A percentile compares a stretch with the other conserved stretches of the same genome.
Conservation (phyloP, 2,888 invertebrate genomes). For the Blastobasis adustella region DNA sequence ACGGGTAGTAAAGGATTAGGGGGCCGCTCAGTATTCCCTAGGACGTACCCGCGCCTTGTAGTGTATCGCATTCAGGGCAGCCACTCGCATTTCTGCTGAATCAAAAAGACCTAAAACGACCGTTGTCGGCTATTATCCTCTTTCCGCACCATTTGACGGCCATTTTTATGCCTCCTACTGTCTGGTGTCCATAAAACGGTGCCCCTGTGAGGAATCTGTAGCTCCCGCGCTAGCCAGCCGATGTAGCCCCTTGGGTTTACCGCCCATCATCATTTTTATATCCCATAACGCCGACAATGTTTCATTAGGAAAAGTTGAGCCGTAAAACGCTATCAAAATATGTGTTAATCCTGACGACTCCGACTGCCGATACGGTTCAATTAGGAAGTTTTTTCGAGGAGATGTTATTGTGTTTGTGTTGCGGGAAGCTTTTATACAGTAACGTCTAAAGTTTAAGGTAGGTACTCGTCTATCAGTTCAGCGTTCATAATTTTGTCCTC, state of each 20-base stretch:
- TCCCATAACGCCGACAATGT: constrained; percentile 25
- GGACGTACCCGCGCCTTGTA: too few species aligned
- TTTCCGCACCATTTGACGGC: constrained; percentile 15
- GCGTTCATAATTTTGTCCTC: too few species aligned
- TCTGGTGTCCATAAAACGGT: constrained; percentile 16
- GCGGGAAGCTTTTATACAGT: too few species aligned
- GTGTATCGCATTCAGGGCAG: too few species aligned
- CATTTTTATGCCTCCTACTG: constrained; percentile 13
- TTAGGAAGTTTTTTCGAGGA: too few species aligned
- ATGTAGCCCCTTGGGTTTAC: constrained; percentile 21
- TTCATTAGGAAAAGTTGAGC: constrained; percentile 29
- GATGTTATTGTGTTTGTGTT: too few species aligned
- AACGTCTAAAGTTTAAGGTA: too few species aligned
- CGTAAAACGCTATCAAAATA: constrained; percentile 4
- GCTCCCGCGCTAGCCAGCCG: constrained; percentile 18
- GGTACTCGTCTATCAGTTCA: too few species aligned
- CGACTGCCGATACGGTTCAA: too few species aligned
- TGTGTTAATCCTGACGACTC: neutral
- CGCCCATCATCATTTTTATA: constrained; percentile 37
- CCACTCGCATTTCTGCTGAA: neutral
- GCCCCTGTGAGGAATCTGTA: constrained; percentile 19
- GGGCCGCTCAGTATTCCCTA: too few species aligned
- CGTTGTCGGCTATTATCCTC: constrained; percentile 8
- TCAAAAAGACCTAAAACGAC: constrained; percentile 11
- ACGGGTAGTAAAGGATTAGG: too few species aligned